Percentiles rank a stretch among this genome's conserved stretches.
These are phyloP conservation scores for Gambusia yucatana DNA, from an alignment of 2,797 vertebrate species.

Conservation along the genomic window DNA sequence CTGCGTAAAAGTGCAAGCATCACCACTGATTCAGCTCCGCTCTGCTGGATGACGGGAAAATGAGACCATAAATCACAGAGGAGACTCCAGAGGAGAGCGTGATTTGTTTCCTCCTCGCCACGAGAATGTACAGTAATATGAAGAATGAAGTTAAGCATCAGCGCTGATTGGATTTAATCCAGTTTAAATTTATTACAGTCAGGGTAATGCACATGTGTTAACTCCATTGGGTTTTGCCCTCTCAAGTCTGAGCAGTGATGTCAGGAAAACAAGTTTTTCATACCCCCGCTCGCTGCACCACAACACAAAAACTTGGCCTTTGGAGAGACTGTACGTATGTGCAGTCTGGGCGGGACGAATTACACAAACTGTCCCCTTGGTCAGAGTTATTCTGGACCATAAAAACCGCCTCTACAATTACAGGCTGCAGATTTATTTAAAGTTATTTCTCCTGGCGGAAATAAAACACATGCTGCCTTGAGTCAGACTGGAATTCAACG, in stretches of 20 bases:
- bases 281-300: slow-evolving; percentile 34
- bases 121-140: background rate
- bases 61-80: slow-evolving; percentile 57
- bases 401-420: slow-evolving; percentile 2
- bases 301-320: slow-evolving; percentile 17
- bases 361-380: slow-evolving; percentile 10
- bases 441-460: slow-evolving; percentile 6
- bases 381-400: background rate
- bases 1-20: slow-evolving; percentile 60
- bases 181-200: background rate
- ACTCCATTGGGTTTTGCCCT: slow-evolving; percentile 51
- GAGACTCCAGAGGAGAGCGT: slow-evolving; percentile 20
- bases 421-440: background rate
- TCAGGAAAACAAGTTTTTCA: slow-evolving; percentile 59
- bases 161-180: background rate
- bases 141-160: slow-evolving; percentile 11
- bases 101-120: slow-evolving; percentile 45
- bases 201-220: slow-evolving; percentile 50
- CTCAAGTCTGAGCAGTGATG: slow-evolving; percentile 68
- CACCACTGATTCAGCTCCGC: slow-evolving; percentile 63
- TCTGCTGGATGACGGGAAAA: slow-evolving; percentile 52
- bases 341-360: slow-evolving; percentile 10
- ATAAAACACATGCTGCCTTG: background rate
- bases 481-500: background rate
- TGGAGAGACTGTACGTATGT: slow-evolving; percentile 8